phyloP scores from a whole-genome alignment of 1,140 invertebrate species.

The Sarcophaga peregrina region DNA sequence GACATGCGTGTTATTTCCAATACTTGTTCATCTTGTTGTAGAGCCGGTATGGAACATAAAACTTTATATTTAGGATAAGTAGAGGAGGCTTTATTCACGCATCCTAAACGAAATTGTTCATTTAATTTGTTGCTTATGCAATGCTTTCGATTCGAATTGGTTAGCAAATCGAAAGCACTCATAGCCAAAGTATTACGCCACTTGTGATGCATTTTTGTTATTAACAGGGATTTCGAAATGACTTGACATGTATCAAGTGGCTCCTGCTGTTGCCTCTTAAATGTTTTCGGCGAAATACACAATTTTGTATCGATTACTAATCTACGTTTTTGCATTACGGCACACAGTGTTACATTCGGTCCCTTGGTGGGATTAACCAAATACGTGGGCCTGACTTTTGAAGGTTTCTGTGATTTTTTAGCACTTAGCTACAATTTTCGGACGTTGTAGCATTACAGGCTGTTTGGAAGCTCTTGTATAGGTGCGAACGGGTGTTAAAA shows the following conservation, averaged over 20 bases:
- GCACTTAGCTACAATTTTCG: not conserved
- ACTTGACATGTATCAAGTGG: not conserved
- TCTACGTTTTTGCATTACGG: constrained; percentile 38
- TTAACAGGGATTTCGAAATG: not conserved
- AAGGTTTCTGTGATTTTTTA: not conserved
- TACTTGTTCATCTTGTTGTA: constrained; percentile 21
- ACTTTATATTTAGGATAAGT: constrained; percentile 45
- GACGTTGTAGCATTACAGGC: not conserved
- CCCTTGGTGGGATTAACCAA: constrained; percentile 39
- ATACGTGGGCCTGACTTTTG: constrained; percentile 14
- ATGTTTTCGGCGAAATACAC: constrained; percentile 32
- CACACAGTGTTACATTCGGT: not conserved
- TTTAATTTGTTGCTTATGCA: constrained; percentile 28
- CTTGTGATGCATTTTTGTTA: not conserved
- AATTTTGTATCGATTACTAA: constrained; percentile 40
- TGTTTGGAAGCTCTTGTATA: constrained; percentile 43
- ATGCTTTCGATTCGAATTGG: constrained; percentile 30
- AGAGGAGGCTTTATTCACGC: constrained; percentile 45
- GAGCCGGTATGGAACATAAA: constrained; percentile 42
- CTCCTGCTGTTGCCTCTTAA: constrained; percentile 42
- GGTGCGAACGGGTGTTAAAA: constrained; percentile 49
- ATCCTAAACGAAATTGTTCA: constrained; percentile 43
- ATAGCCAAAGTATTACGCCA: not conserved
- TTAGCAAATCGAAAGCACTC: constrained; percentile 57
- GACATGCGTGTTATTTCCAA: constrained; percentile 12